Percentiles rank a stretch among this genome's conserved stretches.
Evolutionary conservation across 2,113 vertebrate species (phyloP).

Genomic region (Murina feae): DNA sequence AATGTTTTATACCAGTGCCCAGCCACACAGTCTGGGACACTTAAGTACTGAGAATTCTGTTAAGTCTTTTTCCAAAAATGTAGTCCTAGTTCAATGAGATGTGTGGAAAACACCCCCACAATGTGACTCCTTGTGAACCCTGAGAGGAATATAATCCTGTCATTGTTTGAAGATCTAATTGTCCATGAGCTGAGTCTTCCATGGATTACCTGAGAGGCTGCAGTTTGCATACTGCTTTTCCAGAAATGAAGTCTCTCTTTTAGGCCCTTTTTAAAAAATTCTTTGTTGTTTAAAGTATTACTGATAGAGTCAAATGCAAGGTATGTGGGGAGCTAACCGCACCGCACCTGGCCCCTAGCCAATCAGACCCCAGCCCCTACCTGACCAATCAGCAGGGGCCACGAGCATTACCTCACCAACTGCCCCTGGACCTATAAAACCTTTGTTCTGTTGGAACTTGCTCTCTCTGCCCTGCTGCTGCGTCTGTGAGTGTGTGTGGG

Average conservation of each 20-base stretch:
- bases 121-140: not conserved
- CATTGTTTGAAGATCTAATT: not conserved
- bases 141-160: not conserved
- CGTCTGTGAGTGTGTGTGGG: too few relatives aligned
- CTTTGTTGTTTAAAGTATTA: not conserved
- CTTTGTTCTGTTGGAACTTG: too few relatives aligned
- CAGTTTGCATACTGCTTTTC: not conserved
- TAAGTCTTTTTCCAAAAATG: not conserved
- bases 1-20: not conserved
- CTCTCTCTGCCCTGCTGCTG: too few relatives aligned
- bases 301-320: too few relatives aligned
- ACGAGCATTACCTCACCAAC: too few relatives aligned
- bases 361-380: too few relatives aligned
- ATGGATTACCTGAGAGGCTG: not conserved
- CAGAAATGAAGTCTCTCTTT: not conserved
- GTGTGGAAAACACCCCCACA: not conserved
- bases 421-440: too few relatives aligned
- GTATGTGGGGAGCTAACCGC: too few relatives aligned
- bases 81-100: not conserved
- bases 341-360: too few relatives aligned
- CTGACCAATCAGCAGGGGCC: too few relatives aligned
- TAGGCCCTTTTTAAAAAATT: not conserved
- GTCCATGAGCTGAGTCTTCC: not conserved
- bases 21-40: not conserved
- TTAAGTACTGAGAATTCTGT: not conserved